Conservation (phyloP, 2,888 invertebrate genomes). For the Acheta domesticus region DNA sequence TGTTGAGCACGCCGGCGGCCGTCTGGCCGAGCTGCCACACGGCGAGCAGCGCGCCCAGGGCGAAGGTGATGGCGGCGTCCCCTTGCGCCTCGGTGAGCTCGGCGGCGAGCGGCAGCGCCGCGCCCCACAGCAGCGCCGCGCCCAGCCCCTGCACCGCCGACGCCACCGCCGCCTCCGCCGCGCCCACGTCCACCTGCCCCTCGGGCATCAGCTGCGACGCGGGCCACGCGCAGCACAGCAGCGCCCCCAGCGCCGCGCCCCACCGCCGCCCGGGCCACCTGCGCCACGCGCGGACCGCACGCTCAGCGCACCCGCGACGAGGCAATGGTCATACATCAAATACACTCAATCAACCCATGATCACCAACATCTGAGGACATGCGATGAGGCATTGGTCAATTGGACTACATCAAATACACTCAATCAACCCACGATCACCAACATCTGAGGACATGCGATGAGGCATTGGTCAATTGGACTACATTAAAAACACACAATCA, state of each 20-base stretch:
- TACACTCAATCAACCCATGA: too few species aligned
- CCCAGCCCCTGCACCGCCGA: background rate
- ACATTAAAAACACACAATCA: too few species aligned
- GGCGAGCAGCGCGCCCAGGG: background rate
- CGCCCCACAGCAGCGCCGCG: background rate
- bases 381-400: too few species aligned
- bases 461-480: too few species aligned
- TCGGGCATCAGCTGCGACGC: background rate
- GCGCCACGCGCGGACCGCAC: too few species aligned
- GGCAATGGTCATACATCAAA: too few species aligned
- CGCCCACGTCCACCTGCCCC: background rate
- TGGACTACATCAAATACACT: too few species aligned
- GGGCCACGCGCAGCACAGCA: background rate
- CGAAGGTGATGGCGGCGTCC: background rate
- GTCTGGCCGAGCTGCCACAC: background rate
- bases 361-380: too few species aligned
- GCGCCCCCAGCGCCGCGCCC: background rate
- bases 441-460: too few species aligned
- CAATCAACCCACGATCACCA: too few species aligned
- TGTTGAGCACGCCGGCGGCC: slow-evolving; percentile 1
- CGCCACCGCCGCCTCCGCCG: background rate
- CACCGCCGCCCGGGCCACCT: background rate
- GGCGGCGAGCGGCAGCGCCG: background rate
- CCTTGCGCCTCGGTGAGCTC: background rate
- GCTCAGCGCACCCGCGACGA: too few species aligned